A percentile compares a stretch with the other conserved stretches of the same genome.
These are phyloP conservation scores for Hylyphantes graminicola DNA, from an alignment of 1,140 invertebrate species.

Conservation along the genomic window DNA sequence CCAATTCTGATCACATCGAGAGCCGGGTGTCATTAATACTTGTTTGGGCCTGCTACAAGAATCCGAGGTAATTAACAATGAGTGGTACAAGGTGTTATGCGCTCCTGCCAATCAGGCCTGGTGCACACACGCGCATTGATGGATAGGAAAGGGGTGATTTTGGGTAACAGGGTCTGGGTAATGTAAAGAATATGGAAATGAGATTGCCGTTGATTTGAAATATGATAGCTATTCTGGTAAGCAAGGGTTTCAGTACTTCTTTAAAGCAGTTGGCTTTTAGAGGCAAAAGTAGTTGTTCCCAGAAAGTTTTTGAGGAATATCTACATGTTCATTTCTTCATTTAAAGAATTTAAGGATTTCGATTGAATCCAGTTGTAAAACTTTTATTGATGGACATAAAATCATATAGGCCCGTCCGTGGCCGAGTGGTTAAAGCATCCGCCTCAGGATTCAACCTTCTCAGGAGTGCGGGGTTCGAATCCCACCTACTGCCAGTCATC, in stretches of 20 bases:
- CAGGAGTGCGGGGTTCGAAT: too few relatives aligned
- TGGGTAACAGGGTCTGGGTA: not conserved
- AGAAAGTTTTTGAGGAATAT: not conserved
- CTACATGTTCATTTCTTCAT: too few relatives aligned
- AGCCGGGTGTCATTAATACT: constrained; percentile 17
- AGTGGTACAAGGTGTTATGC: not conserved
- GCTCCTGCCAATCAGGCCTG: constrained; percentile 23
- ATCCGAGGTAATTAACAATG: constrained; percentile 7
- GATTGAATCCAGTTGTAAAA: too few relatives aligned
- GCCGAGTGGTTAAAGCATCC: too few relatives aligned
- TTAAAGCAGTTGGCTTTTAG: not conserved
- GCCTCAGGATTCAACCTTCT: too few relatives aligned
- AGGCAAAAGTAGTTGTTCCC: too few relatives aligned
- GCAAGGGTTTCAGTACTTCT: not conserved
- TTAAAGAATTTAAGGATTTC: too few relatives aligned
- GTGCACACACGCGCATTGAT: not conserved
- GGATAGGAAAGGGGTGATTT: constrained; percentile 11
- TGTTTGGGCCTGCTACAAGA: not conserved
- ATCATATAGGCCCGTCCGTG: too few relatives aligned
- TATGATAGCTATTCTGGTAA: not conserved
- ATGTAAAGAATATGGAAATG: constrained; percentile 18
- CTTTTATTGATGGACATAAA: too few relatives aligned
- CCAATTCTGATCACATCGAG: too few relatives aligned
- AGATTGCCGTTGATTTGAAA: not conserved
- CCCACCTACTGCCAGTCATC: too few relatives aligned